Percentiles rank a stretch among this genome's conserved stretches.
These are phyloP conservation scores for Hedychridium roseum DNA, from an alignment of 2,888 invertebrate genomes.

Conservation along the genomic window DNA sequence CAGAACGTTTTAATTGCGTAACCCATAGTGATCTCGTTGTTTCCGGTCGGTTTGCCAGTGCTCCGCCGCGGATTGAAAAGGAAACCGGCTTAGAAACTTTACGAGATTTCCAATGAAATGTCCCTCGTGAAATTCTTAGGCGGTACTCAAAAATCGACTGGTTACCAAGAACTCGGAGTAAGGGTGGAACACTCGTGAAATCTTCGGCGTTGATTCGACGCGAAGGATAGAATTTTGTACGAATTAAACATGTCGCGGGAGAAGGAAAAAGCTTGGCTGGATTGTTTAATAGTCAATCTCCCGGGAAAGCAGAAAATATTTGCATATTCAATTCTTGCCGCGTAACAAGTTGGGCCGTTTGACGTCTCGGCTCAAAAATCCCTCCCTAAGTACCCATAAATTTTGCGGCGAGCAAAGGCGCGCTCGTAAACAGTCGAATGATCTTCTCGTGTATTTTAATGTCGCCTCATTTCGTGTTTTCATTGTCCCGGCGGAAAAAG, in stretches of 20 bases:
- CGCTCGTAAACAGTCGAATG: too few species aligned
- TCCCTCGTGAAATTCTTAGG: conserved; percentile 16
- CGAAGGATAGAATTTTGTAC: neutral
- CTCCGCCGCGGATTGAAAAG: conserved; percentile 19
- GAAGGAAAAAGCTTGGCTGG: too few species aligned
- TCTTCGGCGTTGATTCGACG: neutral
- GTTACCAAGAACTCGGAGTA: conserved; percentile 11
- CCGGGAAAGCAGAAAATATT: too few species aligned
- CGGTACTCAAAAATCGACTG: conserved; percentile 7
- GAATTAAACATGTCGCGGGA: conserved; percentile 1
- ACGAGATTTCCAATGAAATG: neutral
- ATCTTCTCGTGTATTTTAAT: too few species aligned
- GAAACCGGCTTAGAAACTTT: conserved; percentile 2
- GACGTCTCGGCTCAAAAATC: too few species aligned
- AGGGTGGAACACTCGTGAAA: conserved; percentile 9
- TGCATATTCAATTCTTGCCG: too few species aligned
- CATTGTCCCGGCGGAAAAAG: too few species aligned
- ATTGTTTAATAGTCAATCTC: too few species aligned
- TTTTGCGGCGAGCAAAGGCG: too few species aligned
- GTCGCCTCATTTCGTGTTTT: too few species aligned
- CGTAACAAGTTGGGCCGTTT: too few species aligned
- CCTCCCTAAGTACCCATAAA: too few species aligned
- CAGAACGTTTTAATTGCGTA: conserved; percentile 61
- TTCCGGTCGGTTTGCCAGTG: conserved; percentile 49
- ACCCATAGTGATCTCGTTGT: conserved; percentile 50